Conservation (phyloP, 2,888 invertebrate species). For the Melanostoma scalare region DNA sequence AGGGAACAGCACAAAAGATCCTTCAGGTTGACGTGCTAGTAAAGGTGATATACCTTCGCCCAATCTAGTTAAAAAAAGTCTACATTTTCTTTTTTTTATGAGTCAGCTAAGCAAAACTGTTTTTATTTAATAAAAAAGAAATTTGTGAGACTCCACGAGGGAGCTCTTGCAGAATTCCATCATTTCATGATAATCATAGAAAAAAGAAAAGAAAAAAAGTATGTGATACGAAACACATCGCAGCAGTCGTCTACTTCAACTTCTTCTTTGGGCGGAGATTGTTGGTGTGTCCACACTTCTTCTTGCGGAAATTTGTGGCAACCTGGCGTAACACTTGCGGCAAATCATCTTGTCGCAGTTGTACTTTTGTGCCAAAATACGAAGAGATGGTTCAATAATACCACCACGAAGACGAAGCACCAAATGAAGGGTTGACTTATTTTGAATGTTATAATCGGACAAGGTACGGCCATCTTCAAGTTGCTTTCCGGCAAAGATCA, state of each 20-base stretch:
- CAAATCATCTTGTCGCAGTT: slow-evolving; percentile 99
- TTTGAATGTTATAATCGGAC: slow-evolving; percentile 96
- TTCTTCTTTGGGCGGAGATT: slow-evolving; percentile 99
- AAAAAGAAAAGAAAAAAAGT: slow-evolving; percentile 42
- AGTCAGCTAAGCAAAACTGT: slow-evolving; percentile 54
- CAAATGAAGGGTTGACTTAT: slow-evolving; percentile 96
- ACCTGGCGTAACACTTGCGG: slow-evolving; percentile 99
- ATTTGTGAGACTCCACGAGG: slow-evolving; percentile 25
- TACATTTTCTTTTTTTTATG: slow-evolving; percentile 28
- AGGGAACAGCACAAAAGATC: no score
- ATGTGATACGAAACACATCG: neutral
- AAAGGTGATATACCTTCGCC: no score
- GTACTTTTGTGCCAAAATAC: slow-evolving; percentile 99
- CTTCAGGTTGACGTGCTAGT: no score
- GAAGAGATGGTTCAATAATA: slow-evolving; percentile 98
- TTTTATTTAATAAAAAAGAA: slow-evolving; percentile 45
- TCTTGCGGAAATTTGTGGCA: slow-evolving; percentile 99
- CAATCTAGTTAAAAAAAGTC: no score
- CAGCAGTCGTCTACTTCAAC: slow-evolving; percentile 91
- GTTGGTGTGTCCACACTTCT: slow-evolving; percentile 99
- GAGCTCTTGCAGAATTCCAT: slow-evolving; percentile 6
- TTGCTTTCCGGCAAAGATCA: slow-evolving; percentile 97
- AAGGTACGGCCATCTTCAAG: slow-evolving; percentile 96
- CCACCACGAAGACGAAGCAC: slow-evolving; percentile 96
- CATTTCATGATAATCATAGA: slow-evolving; percentile 46